Evolutionary conservation across 2,797 vertebrate species (phyloP).

Genomic region (Rhinophrynus dorsalis): DNA sequence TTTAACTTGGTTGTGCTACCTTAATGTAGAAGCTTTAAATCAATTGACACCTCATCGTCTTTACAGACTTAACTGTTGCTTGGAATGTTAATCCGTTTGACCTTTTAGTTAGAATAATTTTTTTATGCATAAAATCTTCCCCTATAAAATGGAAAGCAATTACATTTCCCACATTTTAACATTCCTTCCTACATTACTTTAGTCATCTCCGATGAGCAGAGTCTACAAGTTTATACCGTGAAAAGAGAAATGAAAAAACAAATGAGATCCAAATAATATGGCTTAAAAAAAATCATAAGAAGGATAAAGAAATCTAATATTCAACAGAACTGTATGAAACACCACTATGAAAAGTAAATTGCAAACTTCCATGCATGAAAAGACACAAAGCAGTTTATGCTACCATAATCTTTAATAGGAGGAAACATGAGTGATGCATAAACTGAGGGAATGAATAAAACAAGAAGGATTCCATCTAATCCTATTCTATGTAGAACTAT

Average conservation of each 20-base stretch:
- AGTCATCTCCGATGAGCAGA: conserved; percentile 20
- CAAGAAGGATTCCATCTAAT: conserved; percentile 8
- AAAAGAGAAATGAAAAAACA: conserved; percentile 38
- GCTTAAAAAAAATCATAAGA: conserved; percentile 9
- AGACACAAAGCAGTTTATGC: conserved; percentile 22
- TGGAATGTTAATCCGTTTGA: conserved; percentile 30
- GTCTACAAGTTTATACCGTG: conserved; percentile 33
- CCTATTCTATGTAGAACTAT: not conserved
- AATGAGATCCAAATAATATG: conserved; percentile 36
- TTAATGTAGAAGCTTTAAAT: not conserved
- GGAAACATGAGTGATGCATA: conserved; percentile 34
- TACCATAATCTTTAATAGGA: conserved; percentile 39
- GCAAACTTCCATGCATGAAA: conserved; percentile 37
- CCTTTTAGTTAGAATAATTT: conserved; percentile 16
- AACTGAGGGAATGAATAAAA: conserved; percentile 35
- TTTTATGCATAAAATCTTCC: not conserved
- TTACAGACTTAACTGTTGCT: conserved; percentile 1
- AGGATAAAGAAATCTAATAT: conserved; percentile 30
- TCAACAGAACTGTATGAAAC: conserved; percentile 5
- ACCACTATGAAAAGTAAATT: conserved; percentile 21
- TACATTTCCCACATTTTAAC: conserved; percentile 11
- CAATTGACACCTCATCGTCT: not conserved
- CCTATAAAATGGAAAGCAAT: conserved; percentile 10
- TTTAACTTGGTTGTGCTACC: not conserved
- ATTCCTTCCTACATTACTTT: conserved; percentile 34